Evolutionary conservation across 2,797 vertebrate species (phyloP), one percentile per base, ranked within the genome.

Genomic region (Microhierax caerulescens): DNA sequence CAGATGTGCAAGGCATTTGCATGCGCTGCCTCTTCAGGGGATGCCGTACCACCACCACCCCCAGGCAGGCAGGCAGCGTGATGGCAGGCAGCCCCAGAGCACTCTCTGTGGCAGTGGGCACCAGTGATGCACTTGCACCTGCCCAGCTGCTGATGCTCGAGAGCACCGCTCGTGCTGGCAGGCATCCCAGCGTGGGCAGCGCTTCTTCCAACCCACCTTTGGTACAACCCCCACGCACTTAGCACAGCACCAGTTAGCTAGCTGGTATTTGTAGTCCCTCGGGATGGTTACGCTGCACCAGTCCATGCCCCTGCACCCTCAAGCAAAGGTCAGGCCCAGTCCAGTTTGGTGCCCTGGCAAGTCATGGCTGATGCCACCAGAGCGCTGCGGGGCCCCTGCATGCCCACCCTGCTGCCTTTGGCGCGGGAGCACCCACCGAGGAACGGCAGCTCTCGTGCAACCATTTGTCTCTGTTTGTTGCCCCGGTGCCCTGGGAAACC

Each of bases 371-470:
- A 37, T 39, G 47, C 22, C 1, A 2, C 48, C 5, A 1, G 30
- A 11, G 30, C 7, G 1, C 34, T 23, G 32, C 3, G 1, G 39
- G 34, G 48, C 9, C 60, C 57, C 48, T 23, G 67, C 43, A 30
- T 34, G 9, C 23, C 34, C 32, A 45, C 17, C 34, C 32, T 3
- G 1, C 22, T 2, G 2, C 32, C 28, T 15, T 30, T 36, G 10
- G 3, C n/a, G 57, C 4, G 1, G 30, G 47, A 61, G 53, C 43
- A 22, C 15, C 1, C 1, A 0, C 22, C 2, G 3, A n/a, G 0
- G 1, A 39, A 16, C 4, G 2, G 7, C 36, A 11, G 12, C 47
- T 70, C 73, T 48, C 3, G 0, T 24, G 68, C 56, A 63, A 13
- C 22, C 0, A 0, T 13, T 47, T 50, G 21, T 51, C 45, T 75